Conservation (phyloP, 1,140 invertebrate genomes). For the Monomorium pharaonis region DNA sequence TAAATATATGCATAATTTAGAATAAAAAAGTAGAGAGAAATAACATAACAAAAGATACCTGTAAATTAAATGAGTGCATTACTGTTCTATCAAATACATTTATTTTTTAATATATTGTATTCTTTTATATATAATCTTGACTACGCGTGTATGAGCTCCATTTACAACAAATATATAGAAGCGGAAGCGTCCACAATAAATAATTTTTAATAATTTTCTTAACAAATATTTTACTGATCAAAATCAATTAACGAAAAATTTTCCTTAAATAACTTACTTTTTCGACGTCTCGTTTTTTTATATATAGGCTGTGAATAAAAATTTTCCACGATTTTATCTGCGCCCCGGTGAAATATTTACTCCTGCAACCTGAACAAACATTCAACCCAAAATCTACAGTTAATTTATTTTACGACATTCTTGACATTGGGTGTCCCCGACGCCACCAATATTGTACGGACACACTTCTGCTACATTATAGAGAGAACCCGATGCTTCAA, state of each 20-base stretch:
- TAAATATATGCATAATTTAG: not conserved
- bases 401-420: constrained; percentile 52
- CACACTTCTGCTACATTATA: not conserved
- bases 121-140: too few relatives aligned
- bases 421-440: not conserved
- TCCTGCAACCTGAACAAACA: not conserved
- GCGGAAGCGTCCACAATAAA: not conserved
- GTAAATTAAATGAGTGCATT: not conserved
- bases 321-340: constrained; percentile 10
- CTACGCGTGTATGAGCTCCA: not conserved
- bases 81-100: not conserved
- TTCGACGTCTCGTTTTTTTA: constrained; percentile 24
- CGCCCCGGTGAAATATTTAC: not conserved
- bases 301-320: not conserved
- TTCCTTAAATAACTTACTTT: not conserved
- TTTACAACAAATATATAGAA: not conserved
- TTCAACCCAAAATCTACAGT: not conserved
- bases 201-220: not conserved
- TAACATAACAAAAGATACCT: not conserved
- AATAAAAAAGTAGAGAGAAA: not conserved
- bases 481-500: not conserved
- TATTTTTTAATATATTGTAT: not conserved
- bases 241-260: not conserved
- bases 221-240: not conserved
- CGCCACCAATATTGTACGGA: not conserved